phyloP scores from a whole-genome alignment of 2,113 vertebrate species.

The Chloropsis cyanopogon region DNA sequence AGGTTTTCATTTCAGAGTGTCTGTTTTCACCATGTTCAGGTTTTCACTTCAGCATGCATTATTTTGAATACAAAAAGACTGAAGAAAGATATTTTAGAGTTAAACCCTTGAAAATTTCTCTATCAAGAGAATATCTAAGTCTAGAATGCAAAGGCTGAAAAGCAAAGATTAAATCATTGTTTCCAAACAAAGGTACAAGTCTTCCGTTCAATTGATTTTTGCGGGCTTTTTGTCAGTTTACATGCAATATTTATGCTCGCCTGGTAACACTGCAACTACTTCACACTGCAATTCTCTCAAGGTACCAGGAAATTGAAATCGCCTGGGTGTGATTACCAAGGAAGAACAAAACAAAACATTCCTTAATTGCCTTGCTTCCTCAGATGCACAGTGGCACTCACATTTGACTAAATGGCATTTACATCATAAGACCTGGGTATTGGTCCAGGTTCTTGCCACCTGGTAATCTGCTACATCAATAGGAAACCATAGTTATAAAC shows the following conservation, averaged over 20 bases:
- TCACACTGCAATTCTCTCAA: neutral
- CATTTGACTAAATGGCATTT: neutral
- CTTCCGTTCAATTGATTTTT: neutral
- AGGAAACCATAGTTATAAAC: neutral
- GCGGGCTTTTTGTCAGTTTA: neutral
- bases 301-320: neutral
- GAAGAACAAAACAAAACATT: neutral
- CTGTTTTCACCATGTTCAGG: neutral
- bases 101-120: neutral
- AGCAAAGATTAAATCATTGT: neutral
- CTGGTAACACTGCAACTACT: neutral
- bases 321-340: neutral
- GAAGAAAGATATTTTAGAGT: neutral
- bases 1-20: neutral
- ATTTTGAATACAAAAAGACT: neutral
- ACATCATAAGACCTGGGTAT: accelerated
- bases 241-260: neutral
- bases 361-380: neutral
- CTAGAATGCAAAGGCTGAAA: neutral
- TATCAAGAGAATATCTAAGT: neutral
- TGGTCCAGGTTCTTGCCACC: neutral
- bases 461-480: neutral
- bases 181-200: neutral
- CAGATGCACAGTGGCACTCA: neutral
- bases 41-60: neutral